Evolutionary conservation across 2,797 vertebrate genomes (phyloP), one percentile per base, ranked within the genome.

Genomic region (Siniperca scherzeri): DNA sequence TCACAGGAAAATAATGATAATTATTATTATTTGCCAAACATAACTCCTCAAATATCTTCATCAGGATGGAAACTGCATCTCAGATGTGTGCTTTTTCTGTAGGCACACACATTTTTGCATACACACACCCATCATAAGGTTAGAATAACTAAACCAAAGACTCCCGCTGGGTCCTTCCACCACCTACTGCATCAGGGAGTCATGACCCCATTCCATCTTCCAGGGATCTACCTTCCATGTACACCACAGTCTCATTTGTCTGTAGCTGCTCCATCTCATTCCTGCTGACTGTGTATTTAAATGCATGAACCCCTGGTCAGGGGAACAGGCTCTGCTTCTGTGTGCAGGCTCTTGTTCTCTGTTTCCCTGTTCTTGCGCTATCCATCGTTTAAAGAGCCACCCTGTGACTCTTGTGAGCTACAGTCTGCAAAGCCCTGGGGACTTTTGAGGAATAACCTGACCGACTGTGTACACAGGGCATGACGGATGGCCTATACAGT

Each of bases 401-500:
- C 73, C 59, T 78, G 38, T 78, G 69, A 84, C 78, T 78, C 27
- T 19, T 33, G 64, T 85, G 85, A 89, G 81, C 87, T 83, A 82
- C 53, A 77, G 75, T 74, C 76, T 74, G 46, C 70, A 86, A 82
- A 81, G 72, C 91, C 83, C 74, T 11, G 8, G 85, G 81, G 90
- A 81, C 66, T 59, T 46, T 42, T 77, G 65, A 86, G 67, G 85
- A 88, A 91, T 81, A 80, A 89, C 80, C 85, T 79, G 81, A 90
- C 82, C 22, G 42, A 85, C 75, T 92, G 92, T 93, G 89, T 94
- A 91, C 86, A 90, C 55, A 91, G 72, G 79, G 44, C 70, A 80
- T 93, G 93, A 94, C 82, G n/a, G 89, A 94, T 92, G 89, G 75
- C 78, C 77, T n/a, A 7, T 73, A 74, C 83, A 89, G 81, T 86